Evolutionary conservation across 2,888 invertebrate genomes (phyloP).

Genomic region (Oxyscelio sp.): DNA sequence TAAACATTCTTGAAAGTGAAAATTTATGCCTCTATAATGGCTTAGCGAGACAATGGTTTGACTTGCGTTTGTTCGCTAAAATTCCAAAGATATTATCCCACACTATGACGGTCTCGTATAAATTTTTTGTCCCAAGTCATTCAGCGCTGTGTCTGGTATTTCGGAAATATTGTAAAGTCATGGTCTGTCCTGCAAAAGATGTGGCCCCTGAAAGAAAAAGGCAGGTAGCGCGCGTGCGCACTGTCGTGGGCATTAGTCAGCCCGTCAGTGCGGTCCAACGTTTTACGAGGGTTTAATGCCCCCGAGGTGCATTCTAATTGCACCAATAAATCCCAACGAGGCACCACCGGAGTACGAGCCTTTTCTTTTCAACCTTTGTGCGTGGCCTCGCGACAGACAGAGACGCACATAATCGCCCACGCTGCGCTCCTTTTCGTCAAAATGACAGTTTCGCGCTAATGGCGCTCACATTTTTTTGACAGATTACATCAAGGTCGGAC

Average conservation of each 20-base stretch:
- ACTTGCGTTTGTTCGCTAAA: conserved; percentile 48
- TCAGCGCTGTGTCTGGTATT: conserved; percentile 57
- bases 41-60: conserved; percentile 48
- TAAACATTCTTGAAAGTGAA: conserved; percentile 49
- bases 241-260: conserved; percentile 84
- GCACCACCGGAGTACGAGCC: conserved; percentile 73
- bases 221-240: conserved; percentile 80
- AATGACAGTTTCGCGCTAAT: conserved; percentile 65
- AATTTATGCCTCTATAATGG: conserved; percentile 41
- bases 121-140: conserved; percentile 65
- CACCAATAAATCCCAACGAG: conserved; percentile 87
- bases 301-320: conserved; percentile 88
- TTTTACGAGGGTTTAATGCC: conserved; percentile 88
- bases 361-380: conserved; percentile 57
- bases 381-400: conserved; percentile 34
- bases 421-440: conserved; percentile 49
- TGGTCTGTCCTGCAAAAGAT: conserved; percentile 42
- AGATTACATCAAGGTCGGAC: conserved; percentile 66
- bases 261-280: conserved; percentile 85
- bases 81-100: conserved; percentile 65
- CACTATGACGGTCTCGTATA: conserved; percentile 44
- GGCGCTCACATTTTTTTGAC: conserved; percentile 65
- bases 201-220: conserved; percentile 68
- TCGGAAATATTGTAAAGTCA: conserved; percentile 71
- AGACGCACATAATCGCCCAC: conserved; percentile 58